Conservation (phyloP, 2,888 invertebrate species). For the Apodemia duryi region DNA sequence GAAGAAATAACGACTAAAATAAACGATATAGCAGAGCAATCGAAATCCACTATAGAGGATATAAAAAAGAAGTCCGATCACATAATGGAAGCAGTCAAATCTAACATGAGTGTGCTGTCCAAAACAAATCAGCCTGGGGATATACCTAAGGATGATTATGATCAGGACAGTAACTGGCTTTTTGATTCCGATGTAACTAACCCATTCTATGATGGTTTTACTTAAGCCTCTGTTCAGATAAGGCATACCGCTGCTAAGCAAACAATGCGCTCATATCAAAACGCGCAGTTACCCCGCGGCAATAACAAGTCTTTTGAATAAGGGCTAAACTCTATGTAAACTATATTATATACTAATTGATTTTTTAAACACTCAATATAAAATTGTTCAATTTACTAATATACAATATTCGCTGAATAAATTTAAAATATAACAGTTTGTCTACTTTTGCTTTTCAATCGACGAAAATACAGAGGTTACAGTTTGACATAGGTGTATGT, state of each 20-base stretch:
- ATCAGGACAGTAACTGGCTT: neutral
- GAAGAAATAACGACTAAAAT: neutral
- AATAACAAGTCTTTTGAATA: too few species aligned
- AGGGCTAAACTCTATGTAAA: too few species aligned
- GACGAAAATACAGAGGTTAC: too few species aligned
- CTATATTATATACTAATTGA: too few species aligned
- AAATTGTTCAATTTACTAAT: too few species aligned
- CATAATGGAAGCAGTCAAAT: neutral
- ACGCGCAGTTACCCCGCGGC: too few species aligned
- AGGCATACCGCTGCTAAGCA: neutral
- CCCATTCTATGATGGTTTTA: conserved; percentile 15
- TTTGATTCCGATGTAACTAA: conserved; percentile 5
- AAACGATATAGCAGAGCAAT: neutral
- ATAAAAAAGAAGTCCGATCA: neutral
- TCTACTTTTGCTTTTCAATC: too few species aligned
- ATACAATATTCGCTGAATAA: too few species aligned
- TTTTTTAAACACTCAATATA: too few species aligned
- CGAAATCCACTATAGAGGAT: neutral
- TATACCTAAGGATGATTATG: neutral
- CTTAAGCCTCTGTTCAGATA: neutral
- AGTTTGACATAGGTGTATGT: too few species aligned
- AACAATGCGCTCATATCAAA: too few species aligned
- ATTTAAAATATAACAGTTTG: too few species aligned
- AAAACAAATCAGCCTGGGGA: neutral
- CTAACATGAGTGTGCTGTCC: conserved; percentile 8